phyloP scores from a whole-genome alignment of 2,113 vertebrate species.

The Formicarius rufipectus region DNA sequence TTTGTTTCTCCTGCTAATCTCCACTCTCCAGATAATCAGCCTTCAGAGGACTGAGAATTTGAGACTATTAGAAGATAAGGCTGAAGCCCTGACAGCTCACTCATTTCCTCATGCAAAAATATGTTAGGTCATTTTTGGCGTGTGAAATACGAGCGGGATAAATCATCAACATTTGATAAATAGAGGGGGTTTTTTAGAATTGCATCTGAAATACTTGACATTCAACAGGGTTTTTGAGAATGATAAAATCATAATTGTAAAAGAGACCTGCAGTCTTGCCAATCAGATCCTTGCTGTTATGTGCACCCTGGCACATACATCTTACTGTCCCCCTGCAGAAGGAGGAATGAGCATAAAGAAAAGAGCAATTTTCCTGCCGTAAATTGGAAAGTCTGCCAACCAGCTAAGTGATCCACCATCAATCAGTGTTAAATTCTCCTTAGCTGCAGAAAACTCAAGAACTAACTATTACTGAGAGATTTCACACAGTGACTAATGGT shows the following conservation, averaged over 20 bases:
- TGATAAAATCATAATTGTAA: slow-evolving; percentile 78
- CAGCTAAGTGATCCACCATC: slow-evolving; percentile 92
- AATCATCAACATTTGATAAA: slow-evolving; percentile 66
- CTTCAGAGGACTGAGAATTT: slow-evolving; percentile 12
- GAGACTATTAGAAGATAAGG: slow-evolving; percentile 31
- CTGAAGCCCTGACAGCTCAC: neutral
- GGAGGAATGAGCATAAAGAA: slow-evolving; percentile 83
- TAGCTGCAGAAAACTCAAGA: slow-evolving; percentile 82
- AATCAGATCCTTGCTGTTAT: slow-evolving; percentile 58
- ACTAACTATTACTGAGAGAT: slow-evolving; percentile 86
- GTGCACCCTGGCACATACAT: slow-evolving; percentile 71
- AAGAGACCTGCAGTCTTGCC: slow-evolving; percentile 71
- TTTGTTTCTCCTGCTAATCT: slow-evolving; percentile 42
- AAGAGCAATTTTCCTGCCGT: slow-evolving; percentile 88
- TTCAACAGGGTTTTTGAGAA: slow-evolving; percentile 68
- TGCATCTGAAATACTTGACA: slow-evolving; percentile 69
- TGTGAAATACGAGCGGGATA: slow-evolving; percentile 16
- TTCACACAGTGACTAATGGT: slow-evolving; percentile 89
- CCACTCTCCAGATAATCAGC: slow-evolving; percentile 31
- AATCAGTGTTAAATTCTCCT: slow-evolving; percentile 89
- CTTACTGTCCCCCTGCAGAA: slow-evolving; percentile 74
- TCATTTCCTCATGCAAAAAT: slow-evolving; percentile 50
- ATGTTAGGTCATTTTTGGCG: slow-evolving; percentile 15
- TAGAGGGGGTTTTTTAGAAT: slow-evolving; percentile 48
- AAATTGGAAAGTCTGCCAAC: slow-evolving; percentile 94